Conservation (phyloP, 2,113 vertebrate species). For the Periophthalmodon schlosseri region DNA sequence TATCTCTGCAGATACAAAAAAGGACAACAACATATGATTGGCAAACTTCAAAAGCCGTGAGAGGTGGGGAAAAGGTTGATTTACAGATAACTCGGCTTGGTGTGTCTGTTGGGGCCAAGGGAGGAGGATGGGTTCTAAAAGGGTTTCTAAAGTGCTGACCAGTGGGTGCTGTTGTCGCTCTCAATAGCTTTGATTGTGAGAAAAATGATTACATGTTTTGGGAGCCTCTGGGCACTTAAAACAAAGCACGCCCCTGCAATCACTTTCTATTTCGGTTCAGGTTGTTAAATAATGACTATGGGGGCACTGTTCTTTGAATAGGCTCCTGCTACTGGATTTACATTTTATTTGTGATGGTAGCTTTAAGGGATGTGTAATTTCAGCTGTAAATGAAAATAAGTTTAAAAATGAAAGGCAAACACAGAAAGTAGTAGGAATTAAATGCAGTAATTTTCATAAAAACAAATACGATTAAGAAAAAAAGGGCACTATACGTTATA, state of each 20-base stretch:
- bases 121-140: conserved; percentile 22
- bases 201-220: conserved; percentile 32
- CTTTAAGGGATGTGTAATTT: too few relatives aligned
- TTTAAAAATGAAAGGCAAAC: neutral
- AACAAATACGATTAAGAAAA: too few relatives aligned
- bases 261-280: conserved; percentile 35
- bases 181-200: conserved; percentile 39
- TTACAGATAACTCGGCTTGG: conserved; percentile 20
- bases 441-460: neutral
- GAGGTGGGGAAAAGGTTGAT: conserved; percentile 25
- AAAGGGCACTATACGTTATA: neutral
- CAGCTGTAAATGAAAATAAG: too few relatives aligned
- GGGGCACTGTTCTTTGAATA: conserved; percentile 3
- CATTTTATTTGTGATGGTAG: conserved; percentile 10
- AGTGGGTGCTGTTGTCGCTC: conserved; percentile 20
- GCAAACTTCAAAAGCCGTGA: conserved; percentile 53
- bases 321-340: neutral
- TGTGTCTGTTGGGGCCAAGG: conserved; percentile 14
- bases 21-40: conserved; percentile 54
- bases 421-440: neutral
- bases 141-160: conserved; percentile 14
- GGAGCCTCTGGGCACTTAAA: conserved; percentile 9
- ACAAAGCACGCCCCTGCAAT: conserved; percentile 38
- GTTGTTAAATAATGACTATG: conserved; percentile 20
- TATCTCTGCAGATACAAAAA: conserved; percentile 58